Evolutionary conservation across 2,888 invertebrate species (phyloP).

Genomic region (Athalia circularis): DNA sequence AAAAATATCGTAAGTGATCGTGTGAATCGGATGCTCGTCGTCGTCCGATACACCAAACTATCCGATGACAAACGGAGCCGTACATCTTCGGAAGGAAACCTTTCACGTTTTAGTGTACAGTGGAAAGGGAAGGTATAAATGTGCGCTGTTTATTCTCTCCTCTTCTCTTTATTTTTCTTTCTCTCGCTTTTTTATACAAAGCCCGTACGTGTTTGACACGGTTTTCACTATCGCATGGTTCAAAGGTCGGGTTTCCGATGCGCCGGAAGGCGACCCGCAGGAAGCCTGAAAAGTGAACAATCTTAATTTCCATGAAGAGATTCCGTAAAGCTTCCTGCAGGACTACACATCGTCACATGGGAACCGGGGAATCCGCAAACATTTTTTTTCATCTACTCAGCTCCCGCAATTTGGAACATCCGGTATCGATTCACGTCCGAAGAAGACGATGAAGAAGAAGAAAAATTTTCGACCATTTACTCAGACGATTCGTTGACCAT

Average conservation of each 20-base stretch:
- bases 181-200: neutral
- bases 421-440: too few relatives aligned
- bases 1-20: neutral
- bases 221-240: conserved; percentile 1
- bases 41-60: too few relatives aligned
- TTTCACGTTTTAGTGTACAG: neutral
- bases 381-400: too few relatives aligned
- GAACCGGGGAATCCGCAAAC: too few relatives aligned
- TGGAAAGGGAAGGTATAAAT: neutral
- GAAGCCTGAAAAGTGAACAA: conserved; percentile 11
- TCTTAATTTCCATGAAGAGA: neutral
- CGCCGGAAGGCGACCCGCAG: conserved; percentile 18
- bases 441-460: too few relatives aligned
- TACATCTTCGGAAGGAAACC: conserved; percentile 16
- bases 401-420: too few relatives aligned
- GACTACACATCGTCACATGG: too few relatives aligned
- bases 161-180: conserved; percentile 15
- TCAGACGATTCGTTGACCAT: neutral
- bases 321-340: neutral
- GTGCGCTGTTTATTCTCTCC: neutral
- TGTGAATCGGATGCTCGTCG: neutral
- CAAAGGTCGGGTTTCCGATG: conserved; percentile 24
- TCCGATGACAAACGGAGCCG: conserved; percentile 31
- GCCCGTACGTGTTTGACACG: neutral
- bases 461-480: too few relatives aligned